Conservation (phyloP, 2,797 vertebrate species). For the Borostomias antarcticus region DNA sequence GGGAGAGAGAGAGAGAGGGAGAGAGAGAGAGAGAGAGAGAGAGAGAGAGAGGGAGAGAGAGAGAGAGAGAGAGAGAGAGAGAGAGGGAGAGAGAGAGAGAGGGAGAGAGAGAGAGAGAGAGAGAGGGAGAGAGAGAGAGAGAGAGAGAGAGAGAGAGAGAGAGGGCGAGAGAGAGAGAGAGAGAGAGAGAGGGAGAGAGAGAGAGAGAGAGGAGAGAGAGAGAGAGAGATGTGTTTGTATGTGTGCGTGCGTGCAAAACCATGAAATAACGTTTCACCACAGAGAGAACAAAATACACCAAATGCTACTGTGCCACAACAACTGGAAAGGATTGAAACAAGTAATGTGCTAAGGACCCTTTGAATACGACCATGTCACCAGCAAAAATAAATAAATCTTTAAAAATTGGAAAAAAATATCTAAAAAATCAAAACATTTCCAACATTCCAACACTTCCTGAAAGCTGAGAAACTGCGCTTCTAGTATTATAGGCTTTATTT, state of each 20-base stretch:
- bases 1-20: constrained; percentile 13
- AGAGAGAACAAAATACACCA: neutral
- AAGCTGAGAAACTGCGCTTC: no score
- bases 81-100: constrained; percentile 30
- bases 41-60: neutral
- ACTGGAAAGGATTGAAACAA: constrained; percentile 29
- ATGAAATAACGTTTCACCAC: constrained; percentile 38
- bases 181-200: neutral
- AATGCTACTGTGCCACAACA: constrained; percentile 32
- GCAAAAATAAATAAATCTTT: no score
- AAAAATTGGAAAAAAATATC: no score
- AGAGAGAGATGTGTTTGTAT: constrained; percentile 16
- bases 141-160: constrained; percentile 5
- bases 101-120: neutral
- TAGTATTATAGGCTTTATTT: no score
- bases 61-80: neutral
- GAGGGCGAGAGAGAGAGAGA: constrained; percentile 41
- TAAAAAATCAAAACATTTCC: no score
- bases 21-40: neutral
- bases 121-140: neutral
- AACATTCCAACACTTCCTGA: no score
- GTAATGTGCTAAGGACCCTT: no score
- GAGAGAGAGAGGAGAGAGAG: constrained; percentile 1
- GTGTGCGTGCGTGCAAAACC: constrained; percentile 9
- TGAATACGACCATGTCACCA: no score